Evolutionary conservation across 1,140 invertebrate genomes (phyloP), one percentile per base, ranked within the genome.

Genomic region (Asbolus verrucosus): DNA sequence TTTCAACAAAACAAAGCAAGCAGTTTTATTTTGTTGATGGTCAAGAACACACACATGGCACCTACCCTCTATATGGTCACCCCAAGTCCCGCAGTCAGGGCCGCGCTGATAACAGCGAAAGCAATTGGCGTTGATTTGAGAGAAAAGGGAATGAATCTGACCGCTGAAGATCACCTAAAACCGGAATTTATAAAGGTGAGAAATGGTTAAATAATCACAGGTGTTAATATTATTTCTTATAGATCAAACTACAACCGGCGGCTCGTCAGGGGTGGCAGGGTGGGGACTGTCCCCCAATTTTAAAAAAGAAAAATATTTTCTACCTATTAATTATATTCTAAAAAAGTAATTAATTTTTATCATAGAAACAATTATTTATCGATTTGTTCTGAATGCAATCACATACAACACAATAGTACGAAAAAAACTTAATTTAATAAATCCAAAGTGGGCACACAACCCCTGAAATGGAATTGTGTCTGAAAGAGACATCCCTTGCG

Each of bases 61-160:
- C 79, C 79, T 5, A 77, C 77, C 15, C 73, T 84, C 11, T 83
- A 81, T 63, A 80, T 78, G 33, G 76, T 82, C 38, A 75, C 80
- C 50, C 76, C 77, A 15, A 84, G 83, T 75, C 83, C 88, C 1
- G 88, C 90, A 0, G 87, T 87, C 59, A 83, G 89, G 46, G 79
- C 84, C 21, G 84, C 89, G 18, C 78, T 89, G 36, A 74, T 92
- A 75, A 78, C 87, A 8, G 88, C 87, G 1, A 89, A 87, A 75
- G 79, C 83, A 41, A 66, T 92, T 0, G 88, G 87, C 5, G 78
- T 92, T 9, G 85, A 89, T 65, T 77, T 91, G 5, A 90, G 91
- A 75, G 72, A 87, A 1, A 90, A 87, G 68, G 73, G 80, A 4
- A 69, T 87, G 54, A 84, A 90, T 74, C 9, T 65, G 16, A 67